A percentile compares a stretch with the other conserved stretches of the same genome.
Conservation (phyloP, 2,113 vertebrate species). For the Halcyon senegalensis region DNA sequence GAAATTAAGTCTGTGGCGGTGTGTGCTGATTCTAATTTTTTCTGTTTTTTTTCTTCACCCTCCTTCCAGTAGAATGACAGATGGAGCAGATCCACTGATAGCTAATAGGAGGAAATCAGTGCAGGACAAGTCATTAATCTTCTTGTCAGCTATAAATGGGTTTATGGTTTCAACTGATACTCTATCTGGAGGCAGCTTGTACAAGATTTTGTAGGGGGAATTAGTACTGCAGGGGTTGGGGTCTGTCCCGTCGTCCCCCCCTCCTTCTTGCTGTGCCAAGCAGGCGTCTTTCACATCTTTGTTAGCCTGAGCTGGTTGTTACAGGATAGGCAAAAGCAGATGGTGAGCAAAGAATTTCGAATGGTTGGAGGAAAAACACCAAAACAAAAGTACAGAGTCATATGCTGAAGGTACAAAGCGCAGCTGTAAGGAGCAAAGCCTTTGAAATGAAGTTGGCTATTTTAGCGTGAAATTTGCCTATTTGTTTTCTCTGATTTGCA, state of each 20-base stretch:
- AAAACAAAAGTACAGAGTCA: conserved; percentile 46
- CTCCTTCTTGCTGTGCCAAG: conserved; percentile 50
- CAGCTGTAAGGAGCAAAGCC: conserved; percentile 54
- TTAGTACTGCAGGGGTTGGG: conserved; percentile 61
- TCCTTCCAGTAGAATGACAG: conserved; percentile 81
- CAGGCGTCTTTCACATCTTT: conserved; percentile 65
- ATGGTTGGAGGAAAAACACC: conserved; percentile 52
- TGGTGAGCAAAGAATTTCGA: conserved; percentile 72
- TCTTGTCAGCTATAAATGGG: conserved; percentile 91
- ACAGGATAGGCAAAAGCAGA: conserved; percentile 73
- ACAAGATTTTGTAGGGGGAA: conserved; percentile 70
- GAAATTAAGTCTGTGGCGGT: conserved; percentile 65
- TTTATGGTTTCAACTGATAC: conserved; percentile 87
- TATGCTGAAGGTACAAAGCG: conserved; percentile 49
- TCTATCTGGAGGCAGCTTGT: conserved; percentile 83
- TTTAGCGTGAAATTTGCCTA: conserved; percentile 48
- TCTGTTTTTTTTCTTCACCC: neutral
- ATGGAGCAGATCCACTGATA: conserved; percentile 84
- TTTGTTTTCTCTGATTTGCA: conserved; percentile 68
- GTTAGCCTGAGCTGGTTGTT: conserved; percentile 68
- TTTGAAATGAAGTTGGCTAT: conserved; percentile 50
- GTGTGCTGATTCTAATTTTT: neutral
- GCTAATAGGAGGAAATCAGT: conserved; percentile 89
- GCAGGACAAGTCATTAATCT: conserved; percentile 91
- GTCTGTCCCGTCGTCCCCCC: neutral